Base-by-base conservation (phyloP, 2,797 vertebrate species). In the Falco naumanni region DNA sequence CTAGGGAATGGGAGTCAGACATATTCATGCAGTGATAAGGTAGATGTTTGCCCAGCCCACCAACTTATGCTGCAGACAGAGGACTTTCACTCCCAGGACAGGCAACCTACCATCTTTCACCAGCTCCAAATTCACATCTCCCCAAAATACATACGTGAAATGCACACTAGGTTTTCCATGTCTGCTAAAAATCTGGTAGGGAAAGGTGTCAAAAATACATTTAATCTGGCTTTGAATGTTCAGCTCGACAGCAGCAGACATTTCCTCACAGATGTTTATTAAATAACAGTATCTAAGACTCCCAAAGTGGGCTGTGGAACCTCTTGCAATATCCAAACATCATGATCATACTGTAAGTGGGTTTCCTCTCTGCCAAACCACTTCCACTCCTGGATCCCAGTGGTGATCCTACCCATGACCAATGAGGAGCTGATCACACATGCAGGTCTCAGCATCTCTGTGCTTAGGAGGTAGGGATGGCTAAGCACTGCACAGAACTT, bases 131-230 rank as follows among this genome's bases (percentile, higher is more conserved):
- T 93, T 94, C 82, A 71, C 53, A 85, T 84, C 29, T 93, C 54
- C 90, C 74, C 50, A 74, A 91, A 95, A 91, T 92, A 92, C 63
- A 56, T 84, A 47, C 34, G 79, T 78, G 77, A 94, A 91, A 34
- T 0, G 25, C 56, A 47, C 83, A 39, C 70, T 29, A 47, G 88
- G 37, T 89, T 92, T 86, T 69, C 66, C 56, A 16, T 41, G 63
- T 65, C 84, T 95, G 60, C 28, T 86, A 79, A 92, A 94, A 92
- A 71, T 45, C 39, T 50, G 63, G 57, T 59, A 75, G 45, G 16
- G 77, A 84, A 90, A 82, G 77, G 66, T 79, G 88, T 92, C 43
- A 94, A 80, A 72, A 95, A 66, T 86, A 47, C 34, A 59, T 94
- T 94, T 90, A 86, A 89, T 89, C 70, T 89, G 63, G 39, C 29